phyloP scores from a whole-genome alignment of 2,113 vertebrate species.

The Hymenochirus boettgeri region DNA sequence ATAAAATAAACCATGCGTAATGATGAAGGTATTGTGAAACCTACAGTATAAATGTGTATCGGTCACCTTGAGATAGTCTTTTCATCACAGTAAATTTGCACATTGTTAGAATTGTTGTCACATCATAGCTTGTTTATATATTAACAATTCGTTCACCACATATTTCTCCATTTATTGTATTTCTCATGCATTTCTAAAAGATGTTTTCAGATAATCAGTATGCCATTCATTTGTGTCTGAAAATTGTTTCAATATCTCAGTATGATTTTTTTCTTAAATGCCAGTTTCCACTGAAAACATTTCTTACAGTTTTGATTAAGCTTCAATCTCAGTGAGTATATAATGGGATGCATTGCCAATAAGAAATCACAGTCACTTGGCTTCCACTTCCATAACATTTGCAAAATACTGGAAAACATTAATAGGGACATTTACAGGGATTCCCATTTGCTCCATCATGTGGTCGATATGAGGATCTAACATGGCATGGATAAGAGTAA shows the following conservation, averaged over 20 bases:
- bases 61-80: conserved; percentile 9
- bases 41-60: too few species aligned
- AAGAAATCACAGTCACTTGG: conserved; percentile 15
- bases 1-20: background rate
- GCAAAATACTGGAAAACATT: conserved; percentile 1
- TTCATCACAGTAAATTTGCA: conserved; percentile 7
- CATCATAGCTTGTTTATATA: background rate
- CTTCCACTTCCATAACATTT: conserved; percentile 3
- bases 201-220: conserved; percentile 24
- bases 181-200: conserved; percentile 7
- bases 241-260: conserved; percentile 28
- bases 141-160: conserved; percentile 5
- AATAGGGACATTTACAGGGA: too few species aligned
- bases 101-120: conserved; percentile 3
- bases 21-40: background rate
- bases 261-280: conserved; percentile 4
- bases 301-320: conserved; percentile 15
- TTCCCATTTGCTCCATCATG: too few species aligned
- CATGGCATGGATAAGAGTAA: too few species aligned
- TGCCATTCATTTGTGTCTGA: conserved; percentile 19
- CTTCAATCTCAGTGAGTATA: conserved; percentile 11
- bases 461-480: too few species aligned
- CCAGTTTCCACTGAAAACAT: conserved; percentile 23
- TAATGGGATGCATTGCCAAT: conserved; percentile 25
- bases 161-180: conserved; percentile 3